Conservation (phyloP, 2,113 vertebrate species). For the Cromileptes altivelis region DNA sequence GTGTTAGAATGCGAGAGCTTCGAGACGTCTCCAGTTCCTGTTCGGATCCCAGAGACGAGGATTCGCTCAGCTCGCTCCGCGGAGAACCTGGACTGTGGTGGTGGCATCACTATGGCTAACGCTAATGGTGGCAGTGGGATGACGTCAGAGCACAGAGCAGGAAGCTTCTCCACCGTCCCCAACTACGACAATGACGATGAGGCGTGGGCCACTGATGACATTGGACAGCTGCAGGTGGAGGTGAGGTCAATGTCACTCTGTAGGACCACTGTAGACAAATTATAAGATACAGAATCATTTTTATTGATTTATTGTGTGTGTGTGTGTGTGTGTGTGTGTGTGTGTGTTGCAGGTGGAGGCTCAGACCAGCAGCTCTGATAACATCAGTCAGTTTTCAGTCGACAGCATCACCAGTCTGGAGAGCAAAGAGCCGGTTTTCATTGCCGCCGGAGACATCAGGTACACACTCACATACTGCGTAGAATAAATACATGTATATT, state of each 20-base stretch:
- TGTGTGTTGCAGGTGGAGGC: slow-evolving; percentile 87
- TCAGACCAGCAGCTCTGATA: slow-evolving; percentile 97
- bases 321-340: slow-evolving; percentile 8
- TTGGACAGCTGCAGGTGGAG: slow-evolving; percentile 97
- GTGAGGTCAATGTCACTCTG: not conserved
- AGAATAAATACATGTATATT: too few species aligned
- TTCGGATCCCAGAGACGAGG: slow-evolving; percentile 93
- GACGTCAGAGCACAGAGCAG: slow-evolving; percentile 88
- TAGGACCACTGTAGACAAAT: too few species aligned
- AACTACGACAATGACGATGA: slow-evolving; percentile 98
- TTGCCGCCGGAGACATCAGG: slow-evolving; percentile 96
- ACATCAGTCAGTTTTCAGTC: slow-evolving; percentile 98
- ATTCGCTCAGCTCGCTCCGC: slow-evolving; percentile 93
- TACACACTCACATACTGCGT: slow-evolving; percentile 50
- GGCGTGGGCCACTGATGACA: slow-evolving; percentile 96
- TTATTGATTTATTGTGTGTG: too few species aligned
- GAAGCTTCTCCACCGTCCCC: slow-evolving; percentile 92
- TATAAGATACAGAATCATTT: too few species aligned
- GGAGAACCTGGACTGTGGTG: slow-evolving; percentile 91
- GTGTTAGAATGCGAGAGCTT: slow-evolving; percentile 95
- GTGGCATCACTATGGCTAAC: not conserved
- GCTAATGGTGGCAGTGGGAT: slow-evolving; percentile 53
- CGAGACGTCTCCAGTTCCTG: slow-evolving; percentile 90
- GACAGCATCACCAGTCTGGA: slow-evolving; percentile 98
- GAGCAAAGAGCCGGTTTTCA: slow-evolving; percentile 95